A percentile compares a stretch with the other conserved stretches of the same genome.
phyloP scores from a whole-genome alignment of 2,888 invertebrate genomes.

The Osedax fenrisi region DNA sequence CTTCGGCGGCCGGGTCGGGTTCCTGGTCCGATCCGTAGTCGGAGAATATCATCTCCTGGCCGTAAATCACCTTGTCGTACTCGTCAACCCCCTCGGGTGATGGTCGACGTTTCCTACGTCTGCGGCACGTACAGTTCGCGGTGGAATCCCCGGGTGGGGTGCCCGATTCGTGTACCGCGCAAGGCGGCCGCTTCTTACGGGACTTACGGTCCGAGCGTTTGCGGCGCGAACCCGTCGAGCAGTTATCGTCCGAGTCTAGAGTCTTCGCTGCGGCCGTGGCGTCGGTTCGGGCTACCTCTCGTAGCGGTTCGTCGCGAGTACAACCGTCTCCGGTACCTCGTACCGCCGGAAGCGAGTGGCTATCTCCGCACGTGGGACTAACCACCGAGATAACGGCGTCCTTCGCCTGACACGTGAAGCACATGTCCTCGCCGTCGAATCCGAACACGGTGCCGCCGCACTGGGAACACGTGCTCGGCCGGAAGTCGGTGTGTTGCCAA shows the following conservation, averaged over 20 bases:
- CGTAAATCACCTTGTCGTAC: slow-evolving; percentile 43
- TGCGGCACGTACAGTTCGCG: background rate
- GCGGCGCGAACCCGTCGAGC: background rate
- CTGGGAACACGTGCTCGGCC: background rate
- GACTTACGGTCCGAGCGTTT: slow-evolving; percentile 1
- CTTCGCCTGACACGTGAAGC: slow-evolving; percentile 7
- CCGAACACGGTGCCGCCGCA: slow-evolving; percentile 2
- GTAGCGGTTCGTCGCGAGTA: background rate
- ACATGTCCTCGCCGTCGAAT: background rate
- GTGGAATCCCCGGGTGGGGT: background rate
- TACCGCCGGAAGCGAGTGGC: too few species aligned
- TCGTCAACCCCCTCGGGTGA: slow-evolving; percentile 46
- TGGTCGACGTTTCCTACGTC: slow-evolving; percentile 36
- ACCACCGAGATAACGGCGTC: too few species aligned
- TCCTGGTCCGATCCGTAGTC: slow-evolving; percentile 40
- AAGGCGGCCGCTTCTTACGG: background rate
- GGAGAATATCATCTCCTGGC: slow-evolving; percentile 44
- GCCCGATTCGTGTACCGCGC: background rate
- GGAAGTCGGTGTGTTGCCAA: slow-evolving; percentile 4
- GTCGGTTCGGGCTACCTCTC: background rate
- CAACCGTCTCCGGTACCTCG: too few species aligned
- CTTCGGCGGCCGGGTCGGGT: too few species aligned
- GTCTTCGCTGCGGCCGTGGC: background rate
- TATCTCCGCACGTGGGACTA: too few species aligned
- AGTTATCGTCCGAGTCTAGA: background rate